Conservation (phyloP, 2,888 invertebrate genomes). For the Leptinotarsa haldemani region DNA sequence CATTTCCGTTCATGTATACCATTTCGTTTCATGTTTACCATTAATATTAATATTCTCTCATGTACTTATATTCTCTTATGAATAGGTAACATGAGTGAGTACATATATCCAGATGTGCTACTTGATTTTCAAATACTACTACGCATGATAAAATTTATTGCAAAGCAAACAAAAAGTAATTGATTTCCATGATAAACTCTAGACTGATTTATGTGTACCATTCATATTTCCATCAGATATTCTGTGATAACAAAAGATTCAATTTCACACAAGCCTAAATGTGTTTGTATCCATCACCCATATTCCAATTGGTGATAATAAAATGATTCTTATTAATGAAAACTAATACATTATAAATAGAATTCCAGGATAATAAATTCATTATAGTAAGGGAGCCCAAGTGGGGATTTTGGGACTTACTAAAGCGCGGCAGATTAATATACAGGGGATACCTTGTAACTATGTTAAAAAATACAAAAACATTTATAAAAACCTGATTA, state of each 20-base stretch:
- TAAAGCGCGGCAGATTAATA: too few relatives aligned
- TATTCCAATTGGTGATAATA: constrained; percentile 6
- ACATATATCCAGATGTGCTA: constrained; percentile 17
- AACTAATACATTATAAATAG: constrained; percentile 2
- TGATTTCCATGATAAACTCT: constrained; percentile 1
- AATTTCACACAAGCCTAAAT: constrained; percentile 14
- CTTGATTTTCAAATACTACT: constrained; percentile 15
- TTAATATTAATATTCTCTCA: not conserved
- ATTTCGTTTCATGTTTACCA: not conserved
- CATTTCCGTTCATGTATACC: not conserved
- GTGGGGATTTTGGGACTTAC: too few relatives aligned
- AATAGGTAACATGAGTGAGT: constrained; percentile 1
- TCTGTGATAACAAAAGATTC: constrained; percentile 12
- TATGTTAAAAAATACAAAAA: too few relatives aligned
- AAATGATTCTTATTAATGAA: constrained; percentile 14
- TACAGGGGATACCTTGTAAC: too few relatives aligned
- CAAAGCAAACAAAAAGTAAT: constrained; percentile 17
- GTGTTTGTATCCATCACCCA: not conserved
- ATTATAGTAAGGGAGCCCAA: too few relatives aligned
- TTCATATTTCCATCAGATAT: constrained; percentile 14
- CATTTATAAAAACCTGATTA: too few relatives aligned
- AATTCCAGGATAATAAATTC: not conserved
- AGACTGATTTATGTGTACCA: constrained; percentile 10
- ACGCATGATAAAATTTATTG: constrained; percentile 17
- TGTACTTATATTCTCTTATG: not conserved